These are phyloP conservation scores for Trichopria drosophilae DNA, from an alignment of 2,888 invertebrate species.

Conservation along the genomic window DNA sequence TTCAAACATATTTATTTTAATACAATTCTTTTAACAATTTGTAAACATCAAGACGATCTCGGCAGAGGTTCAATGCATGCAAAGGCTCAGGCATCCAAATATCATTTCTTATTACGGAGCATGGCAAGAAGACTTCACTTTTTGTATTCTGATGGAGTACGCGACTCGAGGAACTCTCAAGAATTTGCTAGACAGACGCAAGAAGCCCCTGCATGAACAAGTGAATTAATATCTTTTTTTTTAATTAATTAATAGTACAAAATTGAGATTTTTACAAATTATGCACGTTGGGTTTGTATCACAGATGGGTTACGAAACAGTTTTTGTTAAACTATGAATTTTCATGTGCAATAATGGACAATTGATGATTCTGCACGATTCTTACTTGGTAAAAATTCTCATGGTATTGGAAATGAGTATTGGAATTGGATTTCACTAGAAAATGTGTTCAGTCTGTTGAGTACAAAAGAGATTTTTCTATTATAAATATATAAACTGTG, in stretches of 20 bases:
- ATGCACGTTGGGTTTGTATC: too few species aligned
- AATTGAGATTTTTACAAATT: background rate
- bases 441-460: too few species aligned
- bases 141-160: conserved; percentile 83
- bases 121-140: conserved; percentile 47
- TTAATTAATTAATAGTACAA: background rate
- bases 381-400: too few species aligned
- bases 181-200: conserved; percentile 65
- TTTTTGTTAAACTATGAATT: too few species aligned
- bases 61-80: conserved; percentile 47
- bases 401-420: too few species aligned
- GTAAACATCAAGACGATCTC: conserved; percentile 46
- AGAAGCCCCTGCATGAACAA: conserved; percentile 44
- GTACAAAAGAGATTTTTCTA: too few species aligned
- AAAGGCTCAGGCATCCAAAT: conserved; percentile 51
- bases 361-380: too few species aligned
- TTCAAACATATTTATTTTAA: too few species aligned
- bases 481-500: too few species aligned
- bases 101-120: conserved; percentile 50
- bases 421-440: too few species aligned
- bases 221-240: conserved; percentile 32
- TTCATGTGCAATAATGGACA: too few species aligned
- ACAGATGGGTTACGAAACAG: too few species aligned
- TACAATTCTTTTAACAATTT: background rate
- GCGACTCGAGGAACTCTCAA: conserved; percentile 77